Percentiles rank a stretch among this genome's conserved stretches.
These are phyloP conservation scores for Propithecus perrieri DNA, from an alignment of 2,797 vertebrate genomes.

Conservation along the genomic window DNA sequence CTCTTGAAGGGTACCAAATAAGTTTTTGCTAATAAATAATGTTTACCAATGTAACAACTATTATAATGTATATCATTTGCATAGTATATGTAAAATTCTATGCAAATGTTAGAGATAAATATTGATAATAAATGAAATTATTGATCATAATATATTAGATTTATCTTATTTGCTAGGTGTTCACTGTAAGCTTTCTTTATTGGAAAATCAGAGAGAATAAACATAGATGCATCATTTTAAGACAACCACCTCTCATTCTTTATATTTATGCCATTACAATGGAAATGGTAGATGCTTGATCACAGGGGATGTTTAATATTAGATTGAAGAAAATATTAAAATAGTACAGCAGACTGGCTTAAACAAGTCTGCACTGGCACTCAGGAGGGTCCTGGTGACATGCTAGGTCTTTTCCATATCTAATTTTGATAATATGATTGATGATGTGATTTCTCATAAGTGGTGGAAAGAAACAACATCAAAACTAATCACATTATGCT, in stretches of 20 bases:
- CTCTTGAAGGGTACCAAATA: neutral
- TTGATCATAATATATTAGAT: neutral
- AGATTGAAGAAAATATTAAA: conserved; percentile 76
- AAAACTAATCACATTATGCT: conserved; percentile 80
- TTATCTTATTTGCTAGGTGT: conserved; percentile 34
- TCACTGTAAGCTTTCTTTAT: neutral
- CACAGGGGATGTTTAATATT: conserved; percentile 75
- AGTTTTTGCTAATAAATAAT: conserved; percentile 47
- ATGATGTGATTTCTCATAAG: conserved; percentile 80
- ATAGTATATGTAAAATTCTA: neutral
- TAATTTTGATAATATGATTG: conserved; percentile 82
- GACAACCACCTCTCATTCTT: conserved; percentile 51
- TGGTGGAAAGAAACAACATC: conserved; percentile 76
- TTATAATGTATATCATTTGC: neutral
- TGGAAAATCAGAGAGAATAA: neutral
- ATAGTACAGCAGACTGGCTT: conserved; percentile 39
- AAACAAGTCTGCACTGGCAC: conserved; percentile 73
- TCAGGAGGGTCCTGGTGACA: conserved; percentile 67
- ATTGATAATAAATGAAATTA: conserved; percentile 25
- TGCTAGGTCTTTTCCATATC: conserved; percentile 66
- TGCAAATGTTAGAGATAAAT: conserved; percentile 23
- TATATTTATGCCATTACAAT: conserved; percentile 62
- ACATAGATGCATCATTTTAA: conserved; percentile 32
- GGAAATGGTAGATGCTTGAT: conserved; percentile 42
- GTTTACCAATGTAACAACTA: neutral